Evolutionary conservation across 2,888 invertebrate genomes (phyloP).

Genomic region (Napeogenes sylphis): DNA sequence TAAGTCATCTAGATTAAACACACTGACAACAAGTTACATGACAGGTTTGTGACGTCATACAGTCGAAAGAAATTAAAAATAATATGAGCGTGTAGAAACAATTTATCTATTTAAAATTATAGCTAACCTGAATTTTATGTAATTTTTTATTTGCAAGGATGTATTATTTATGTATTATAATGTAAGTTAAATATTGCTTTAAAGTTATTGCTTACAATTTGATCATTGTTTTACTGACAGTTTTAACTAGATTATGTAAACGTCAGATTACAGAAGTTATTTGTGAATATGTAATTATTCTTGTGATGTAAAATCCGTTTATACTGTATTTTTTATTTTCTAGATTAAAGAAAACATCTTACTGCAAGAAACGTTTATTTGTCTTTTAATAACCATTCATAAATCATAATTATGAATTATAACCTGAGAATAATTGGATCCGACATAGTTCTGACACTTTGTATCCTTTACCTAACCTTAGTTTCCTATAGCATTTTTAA

Average conservation of each 20-base stretch:
- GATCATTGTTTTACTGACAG: constrained; percentile 69
- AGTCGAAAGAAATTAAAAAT: constrained; percentile 10
- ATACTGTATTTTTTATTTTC: constrained; percentile 78
- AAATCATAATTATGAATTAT: background rate
- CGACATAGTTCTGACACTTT: too few relatives aligned
- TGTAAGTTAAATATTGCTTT: constrained; percentile 76
- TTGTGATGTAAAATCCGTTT: constrained; percentile 77
- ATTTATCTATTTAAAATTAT: constrained; percentile 70
- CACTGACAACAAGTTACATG: constrained; percentile 43
- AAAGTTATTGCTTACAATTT: constrained; percentile 70
- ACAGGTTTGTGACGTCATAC: constrained; percentile 40
- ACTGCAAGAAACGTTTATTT: constrained; percentile 54
- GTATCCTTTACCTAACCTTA: too few relatives aligned
- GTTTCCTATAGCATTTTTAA: too few relatives aligned
- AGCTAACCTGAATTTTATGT: constrained; percentile 76
- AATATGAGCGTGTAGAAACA: constrained; percentile 61
- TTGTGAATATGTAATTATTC: constrained; percentile 79
- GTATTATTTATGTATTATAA: constrained; percentile 77
- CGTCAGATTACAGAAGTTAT: constrained; percentile 66
- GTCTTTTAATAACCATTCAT: background rate
- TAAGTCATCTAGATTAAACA: constrained; percentile 48
- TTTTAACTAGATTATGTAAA: constrained; percentile 66
- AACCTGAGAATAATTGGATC: background rate
- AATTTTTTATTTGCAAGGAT: constrained; percentile 73
- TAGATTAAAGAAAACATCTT: constrained; percentile 77